Evolutionary conservation across 2,888 invertebrate species (phyloP).

Genomic region (Aelia acuminata): DNA sequence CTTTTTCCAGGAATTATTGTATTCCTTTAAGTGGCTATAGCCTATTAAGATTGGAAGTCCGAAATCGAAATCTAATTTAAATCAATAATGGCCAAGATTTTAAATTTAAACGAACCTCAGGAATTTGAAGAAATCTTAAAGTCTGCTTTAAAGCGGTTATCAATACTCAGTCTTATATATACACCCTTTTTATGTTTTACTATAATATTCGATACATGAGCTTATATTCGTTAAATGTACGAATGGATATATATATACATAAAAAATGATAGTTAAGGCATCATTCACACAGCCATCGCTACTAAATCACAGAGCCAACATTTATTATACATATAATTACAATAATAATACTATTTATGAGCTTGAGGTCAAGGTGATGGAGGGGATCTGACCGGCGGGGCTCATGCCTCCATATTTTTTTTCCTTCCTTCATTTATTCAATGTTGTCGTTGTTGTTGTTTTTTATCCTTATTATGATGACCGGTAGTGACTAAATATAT

Average conservation of each 20-base stretch:
- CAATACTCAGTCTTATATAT: too few species aligned
- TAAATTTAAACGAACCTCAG: too few species aligned
- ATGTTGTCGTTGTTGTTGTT: too few species aligned
- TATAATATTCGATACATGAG: too few species aligned
- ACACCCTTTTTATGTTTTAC: too few species aligned
- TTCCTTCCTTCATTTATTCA: conserved; percentile 6
- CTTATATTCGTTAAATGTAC: not conserved
- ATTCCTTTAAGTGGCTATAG: too few species aligned
- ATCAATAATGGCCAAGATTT: too few species aligned
- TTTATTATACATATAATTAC: conserved; percentile 29
- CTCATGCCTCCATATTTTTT: not conserved
- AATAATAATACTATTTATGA: conserved; percentile 41
- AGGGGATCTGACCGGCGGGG: not conserved
- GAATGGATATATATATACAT: not conserved
- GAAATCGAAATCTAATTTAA: too few species aligned
- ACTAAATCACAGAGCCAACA: conserved; percentile 9
- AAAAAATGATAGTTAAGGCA: not conserved
- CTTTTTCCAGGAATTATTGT: too few species aligned
- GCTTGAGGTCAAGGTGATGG: not conserved
- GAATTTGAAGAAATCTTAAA: too few species aligned
- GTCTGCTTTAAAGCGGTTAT: too few species aligned
- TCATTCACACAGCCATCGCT: not conserved
- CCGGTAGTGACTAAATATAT: conserved; percentile 36
- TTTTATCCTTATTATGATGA: conserved; percentile 11
- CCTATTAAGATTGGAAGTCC: too few species aligned